Conservation (phyloP, 2,888 invertebrate species). For the Epirrhoe tristata region DNA sequence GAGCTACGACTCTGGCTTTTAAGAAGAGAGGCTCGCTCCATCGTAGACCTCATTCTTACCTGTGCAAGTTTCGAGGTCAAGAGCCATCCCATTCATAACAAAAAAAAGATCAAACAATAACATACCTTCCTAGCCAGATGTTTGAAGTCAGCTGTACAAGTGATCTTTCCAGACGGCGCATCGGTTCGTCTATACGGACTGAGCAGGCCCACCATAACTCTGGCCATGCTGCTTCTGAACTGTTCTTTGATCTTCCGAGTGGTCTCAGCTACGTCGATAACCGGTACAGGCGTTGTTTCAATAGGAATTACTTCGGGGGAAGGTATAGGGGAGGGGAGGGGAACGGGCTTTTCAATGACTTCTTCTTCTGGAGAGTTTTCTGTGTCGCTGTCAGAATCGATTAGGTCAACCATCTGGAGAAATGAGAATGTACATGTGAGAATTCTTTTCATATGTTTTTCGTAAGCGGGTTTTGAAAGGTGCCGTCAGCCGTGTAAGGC, state of each 20-base stretch:
- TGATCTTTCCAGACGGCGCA: constrained; percentile 94
- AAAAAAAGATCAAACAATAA: not conserved
- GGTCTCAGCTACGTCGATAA: constrained; percentile 73
- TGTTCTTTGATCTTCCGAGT: constrained; percentile 93
- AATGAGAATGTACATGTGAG: not conserved
- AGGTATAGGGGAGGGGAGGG: constrained; percentile 23
- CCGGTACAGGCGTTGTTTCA: constrained; percentile 33
- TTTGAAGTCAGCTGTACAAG: constrained; percentile 96
- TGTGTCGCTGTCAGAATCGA: constrained; percentile 69
- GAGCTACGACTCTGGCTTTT: too few species aligned
- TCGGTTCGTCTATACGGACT: constrained; percentile 95
- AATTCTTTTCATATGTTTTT: too few species aligned
- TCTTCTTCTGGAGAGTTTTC: constrained; percentile 41
- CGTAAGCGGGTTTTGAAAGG: too few species aligned
- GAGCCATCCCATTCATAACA: not conserved
- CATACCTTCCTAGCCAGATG: constrained; percentile 96
- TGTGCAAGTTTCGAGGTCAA: too few species aligned
- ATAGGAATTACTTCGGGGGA: constrained; percentile 5
- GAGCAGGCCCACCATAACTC: constrained; percentile 93
- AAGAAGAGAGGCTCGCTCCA: too few species aligned
- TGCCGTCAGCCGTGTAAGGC: too few species aligned
- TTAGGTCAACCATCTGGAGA: constrained; percentile 64
- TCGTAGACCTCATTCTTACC: too few species aligned
- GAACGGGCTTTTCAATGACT: constrained; percentile 28
- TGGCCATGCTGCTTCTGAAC: constrained; percentile 90